Base-by-base conservation (phyloP, 1,140 invertebrate genomes). In the Euglossa dilemma region DNA sequence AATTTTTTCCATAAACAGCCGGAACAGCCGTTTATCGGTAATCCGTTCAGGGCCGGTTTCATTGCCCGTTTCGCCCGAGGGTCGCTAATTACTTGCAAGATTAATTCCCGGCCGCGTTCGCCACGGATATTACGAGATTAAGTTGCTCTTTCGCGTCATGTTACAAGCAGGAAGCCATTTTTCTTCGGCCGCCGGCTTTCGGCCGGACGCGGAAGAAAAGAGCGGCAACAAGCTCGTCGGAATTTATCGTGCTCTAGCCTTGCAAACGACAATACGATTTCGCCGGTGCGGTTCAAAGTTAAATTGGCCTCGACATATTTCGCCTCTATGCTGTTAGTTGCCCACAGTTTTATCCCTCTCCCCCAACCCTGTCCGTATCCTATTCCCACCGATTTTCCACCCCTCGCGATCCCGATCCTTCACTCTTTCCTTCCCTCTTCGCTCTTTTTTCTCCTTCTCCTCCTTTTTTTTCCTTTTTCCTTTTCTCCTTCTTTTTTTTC, bases 81-180 rank as follows among this genome's bases (percentile, higher is more conserved):
- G 50, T 28, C 56, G 67, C 74, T 71, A 79, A 83, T 83, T 80
- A 79, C 76, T 72, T 66, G 43, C 59, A 67, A 80, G 82, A 79
- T 84, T 84, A 80, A 84, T 80, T 57, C 28, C 14, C 59, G 50
- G 7, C 50, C 64, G 5, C n/a, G 23, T 72, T 5, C 18, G 28
- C 47, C 75, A 16, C 54, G 50, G 61, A 70, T 80, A 72, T 85
- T 80, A 84, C 9, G 56, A 69, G 86, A 73, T 85, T 85, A 82
- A 87, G 77, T 85, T 85, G 77, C 82, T 73, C 74, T 82, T 82
- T 82, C 76, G 57, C 74, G 63, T 81, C 82, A 66, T 69, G 56
- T 87, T 78, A 64, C 45, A 25, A 43, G 25, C 69, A 64, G 61
- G 47, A 77, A 78, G 20, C 61, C 85, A 84, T 87, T 87, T 86